These are phyloP conservation scores for Dasyprocta punctata DNA, from an alignment of 2,113 vertebrate species.

Conservation along the genomic window DNA sequence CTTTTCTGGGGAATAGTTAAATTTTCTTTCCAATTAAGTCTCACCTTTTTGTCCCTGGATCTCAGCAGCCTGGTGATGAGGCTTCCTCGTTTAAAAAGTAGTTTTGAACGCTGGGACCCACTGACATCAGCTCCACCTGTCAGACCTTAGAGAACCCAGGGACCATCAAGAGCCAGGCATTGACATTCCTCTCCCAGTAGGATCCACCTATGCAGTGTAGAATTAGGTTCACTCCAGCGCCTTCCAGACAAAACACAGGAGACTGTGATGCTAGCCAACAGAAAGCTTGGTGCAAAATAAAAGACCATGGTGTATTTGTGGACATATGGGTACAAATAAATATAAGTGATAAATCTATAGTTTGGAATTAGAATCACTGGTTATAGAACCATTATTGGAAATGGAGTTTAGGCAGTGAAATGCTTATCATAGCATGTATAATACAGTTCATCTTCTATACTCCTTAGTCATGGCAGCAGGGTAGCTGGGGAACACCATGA, in stretches of 20 bases:
- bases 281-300: conserved; percentile 27
- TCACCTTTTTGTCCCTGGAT: conserved; percentile 88
- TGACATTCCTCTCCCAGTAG: conserved; percentile 91
- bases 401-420: conserved; percentile 9
- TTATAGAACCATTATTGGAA: neutral
- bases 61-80: conserved; percentile 89
- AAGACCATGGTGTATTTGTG: neutral
- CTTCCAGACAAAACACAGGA: conserved; percentile 79
- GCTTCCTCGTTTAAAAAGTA: conserved; percentile 90
- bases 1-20: neutral
- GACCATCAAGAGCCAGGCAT: conserved; percentile 88
- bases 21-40: conserved; percentile 28
- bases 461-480: neutral
- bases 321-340: neutral
- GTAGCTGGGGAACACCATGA: neutral
- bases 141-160: conserved; percentile 92
- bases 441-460: neutral
- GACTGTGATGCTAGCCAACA: neutral
- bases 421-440: neutral
- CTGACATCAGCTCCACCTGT: conserved; percentile 86
- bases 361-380: neutral
- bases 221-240: conserved; percentile 90
- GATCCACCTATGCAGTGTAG: conserved; percentile 90
- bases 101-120: conserved; percentile 89
- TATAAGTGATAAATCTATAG: neutral